A percentile compares a stretch with the other conserved stretches of the same genome.
Conservation (phyloP, 2,797 vertebrate species). For the Lutjanus campechanus region DNA sequence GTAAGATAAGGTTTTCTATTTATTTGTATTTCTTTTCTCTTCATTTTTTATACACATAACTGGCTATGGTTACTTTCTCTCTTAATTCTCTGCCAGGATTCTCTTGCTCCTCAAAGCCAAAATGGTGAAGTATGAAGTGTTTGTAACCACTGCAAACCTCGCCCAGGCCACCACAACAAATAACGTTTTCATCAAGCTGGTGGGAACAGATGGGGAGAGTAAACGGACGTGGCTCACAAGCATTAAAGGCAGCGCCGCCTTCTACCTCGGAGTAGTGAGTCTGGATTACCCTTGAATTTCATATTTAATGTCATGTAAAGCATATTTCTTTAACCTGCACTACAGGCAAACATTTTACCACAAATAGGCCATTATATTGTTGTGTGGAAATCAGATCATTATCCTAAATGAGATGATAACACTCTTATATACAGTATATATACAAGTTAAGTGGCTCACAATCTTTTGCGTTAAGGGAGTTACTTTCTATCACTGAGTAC, state of each 20-base stretch:
- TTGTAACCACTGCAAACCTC: not conserved
- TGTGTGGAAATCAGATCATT: not conserved
- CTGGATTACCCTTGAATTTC: not conserved
- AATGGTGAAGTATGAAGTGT: constrained; percentile 23
- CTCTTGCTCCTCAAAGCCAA: not conserved
- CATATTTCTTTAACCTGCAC: not conserved
- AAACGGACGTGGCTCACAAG: not conserved
- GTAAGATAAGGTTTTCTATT: too few species aligned
- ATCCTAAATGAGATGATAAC: not conserved
- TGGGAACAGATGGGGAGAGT: constrained; percentile 7
- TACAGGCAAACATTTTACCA: not conserved
- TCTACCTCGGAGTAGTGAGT: constrained; percentile 16
- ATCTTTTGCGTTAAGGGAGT: too few species aligned
- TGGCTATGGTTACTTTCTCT: not conserved
- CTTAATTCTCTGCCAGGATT: not conserved
- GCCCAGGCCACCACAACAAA: constrained; percentile 12
- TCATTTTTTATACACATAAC: too few species aligned
- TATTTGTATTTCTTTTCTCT: too few species aligned
- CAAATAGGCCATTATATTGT: not conserved
- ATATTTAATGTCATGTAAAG: not conserved
- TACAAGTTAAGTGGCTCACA: too few species aligned
- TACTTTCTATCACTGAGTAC: too few species aligned
- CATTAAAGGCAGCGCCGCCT: not conserved
- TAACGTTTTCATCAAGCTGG: constrained; percentile 28
- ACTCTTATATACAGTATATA: too few species aligned